A percentile compares a stretch with the other conserved stretches of the same genome.
These are phyloP conservation scores for Agapornis roseicollis DNA, from an alignment of 2,113 vertebrate species.

Conservation along the genomic window DNA sequence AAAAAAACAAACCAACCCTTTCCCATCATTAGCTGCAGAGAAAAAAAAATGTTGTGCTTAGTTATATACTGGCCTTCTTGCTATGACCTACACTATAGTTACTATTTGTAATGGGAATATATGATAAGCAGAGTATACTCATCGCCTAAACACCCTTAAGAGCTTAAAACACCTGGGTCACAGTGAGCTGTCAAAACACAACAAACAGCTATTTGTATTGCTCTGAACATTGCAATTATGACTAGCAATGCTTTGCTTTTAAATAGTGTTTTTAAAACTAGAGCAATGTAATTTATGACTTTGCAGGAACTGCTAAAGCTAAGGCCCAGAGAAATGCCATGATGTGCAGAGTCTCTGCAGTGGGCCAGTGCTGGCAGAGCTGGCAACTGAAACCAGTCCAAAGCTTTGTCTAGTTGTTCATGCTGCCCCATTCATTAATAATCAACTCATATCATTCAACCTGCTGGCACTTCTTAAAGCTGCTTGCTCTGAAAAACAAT, in stretches of 20 bases:
- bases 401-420: not conserved
- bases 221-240: not conserved
- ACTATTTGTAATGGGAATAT: not conserved
- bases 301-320: not conserved
- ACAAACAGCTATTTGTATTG: not conserved
- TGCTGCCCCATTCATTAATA: not conserved
- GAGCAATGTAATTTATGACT: not conserved
- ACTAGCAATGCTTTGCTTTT: not conserved
- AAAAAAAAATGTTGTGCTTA: not conserved
- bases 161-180: not conserved
- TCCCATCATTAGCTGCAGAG: not conserved
- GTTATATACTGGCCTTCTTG: not conserved
- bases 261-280: not conserved
- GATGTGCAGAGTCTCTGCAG: no score
- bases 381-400: not conserved
- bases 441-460: not conserved
- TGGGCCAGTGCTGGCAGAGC: not conserved
- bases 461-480: not conserved
- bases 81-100: not conserved
- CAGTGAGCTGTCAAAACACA: not conserved
- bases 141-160: not conserved
- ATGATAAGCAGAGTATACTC: not conserved
- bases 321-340: not conserved
- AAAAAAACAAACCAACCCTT: not conserved
- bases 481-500: not conserved